Conservation (phyloP, 1,140 invertebrate genomes). For the Amphibalanus amphitrite region DNA sequence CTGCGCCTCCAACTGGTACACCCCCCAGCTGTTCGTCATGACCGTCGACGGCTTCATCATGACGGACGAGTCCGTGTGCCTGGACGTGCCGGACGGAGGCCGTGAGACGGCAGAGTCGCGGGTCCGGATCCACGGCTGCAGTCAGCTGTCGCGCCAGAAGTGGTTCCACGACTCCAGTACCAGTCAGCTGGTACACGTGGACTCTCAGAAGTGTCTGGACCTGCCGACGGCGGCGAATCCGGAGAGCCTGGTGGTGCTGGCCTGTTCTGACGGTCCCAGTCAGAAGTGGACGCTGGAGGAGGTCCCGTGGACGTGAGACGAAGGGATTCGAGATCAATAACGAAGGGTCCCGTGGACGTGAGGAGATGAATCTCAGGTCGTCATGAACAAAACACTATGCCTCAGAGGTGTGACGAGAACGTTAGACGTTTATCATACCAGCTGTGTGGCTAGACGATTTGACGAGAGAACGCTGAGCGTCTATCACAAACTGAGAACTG, state of each 20-base stretch:
- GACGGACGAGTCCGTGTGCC: slow-evolving; percentile 52
- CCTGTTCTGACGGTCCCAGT: slow-evolving; percentile 29
- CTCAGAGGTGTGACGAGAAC: too few relatives aligned
- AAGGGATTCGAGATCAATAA: too few relatives aligned
- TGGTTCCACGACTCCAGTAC: slow-evolving; percentile 36
- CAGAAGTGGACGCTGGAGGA: slow-evolving; percentile 37
- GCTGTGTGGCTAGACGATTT: too few relatives aligned
- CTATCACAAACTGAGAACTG: too few relatives aligned
- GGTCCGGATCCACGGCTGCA: slow-evolving; percentile 47
- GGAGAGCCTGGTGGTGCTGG: slow-evolving; percentile 30
- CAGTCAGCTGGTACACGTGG: slow-evolving; percentile 13
- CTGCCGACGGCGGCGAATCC: slow-evolving; percentile 21
- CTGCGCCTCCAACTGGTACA: slow-evolving; percentile 26
- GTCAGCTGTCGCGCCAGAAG: slow-evolving; percentile 37
- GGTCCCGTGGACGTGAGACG: slow-evolving; percentile 25
- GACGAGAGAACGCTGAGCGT: too few relatives aligned
- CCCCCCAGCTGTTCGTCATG: slow-evolving; percentile 56
- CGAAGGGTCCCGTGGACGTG: too few relatives aligned
- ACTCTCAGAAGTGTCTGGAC: slow-evolving; percentile 31
- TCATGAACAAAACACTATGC: too few relatives aligned
- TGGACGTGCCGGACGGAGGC: slow-evolving; percentile 40
- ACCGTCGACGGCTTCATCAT: slow-evolving; percentile 38
- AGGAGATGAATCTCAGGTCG: too few relatives aligned
- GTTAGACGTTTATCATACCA: too few relatives aligned
- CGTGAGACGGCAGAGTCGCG: slow-evolving; percentile 27